Base-by-base conservation (phyloP, 2,888 invertebrate species). In the Endomychus coccineus region DNA sequence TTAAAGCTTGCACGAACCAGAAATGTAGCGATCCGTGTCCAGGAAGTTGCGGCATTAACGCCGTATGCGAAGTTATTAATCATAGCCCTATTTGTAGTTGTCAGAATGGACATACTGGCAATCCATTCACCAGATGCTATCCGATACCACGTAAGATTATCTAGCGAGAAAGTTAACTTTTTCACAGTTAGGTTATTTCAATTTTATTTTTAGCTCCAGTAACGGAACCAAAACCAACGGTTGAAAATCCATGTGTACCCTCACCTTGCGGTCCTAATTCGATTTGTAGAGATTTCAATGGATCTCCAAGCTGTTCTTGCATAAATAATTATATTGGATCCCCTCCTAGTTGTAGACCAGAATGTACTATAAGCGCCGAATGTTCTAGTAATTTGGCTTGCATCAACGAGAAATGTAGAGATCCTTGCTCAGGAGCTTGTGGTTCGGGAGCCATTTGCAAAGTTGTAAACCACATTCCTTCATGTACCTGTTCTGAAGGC, bases 201-300 rank as follows among this genome's bases (percentile, higher is more conserved):
- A 2, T n/a, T 29, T 12, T n/a, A 12, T 28, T 39, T 39, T 22
- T 16, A 39, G 56, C 54, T 34, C 54, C 56, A 10, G 51, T 49
- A 21, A 42, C 45, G 22, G 47, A 44, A 24, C 45, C 71, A 27
- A 32, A 37, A 35, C 61, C 61, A 30, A 59, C 62, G 27, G 58
- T 65, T 33, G 51, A 59, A 2, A 71, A 75, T 49, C 79, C 78
- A 7, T 82, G 82, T 50, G 66, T 75, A 30, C 87, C 87, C 32
- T 80, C 83, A 17, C 86, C 86, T 0, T 87, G 87, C 54, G 87
- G 87, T 12, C 75, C 84, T 4, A 84, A 87, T 58, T 79, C 83
- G 49, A 73, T 80, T 55, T 88, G 88, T 56, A 75, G 75, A 37
- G 79, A 78, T 52, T 62, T 75, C 34, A 56, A 56, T 32, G 55